Evolutionary conservation across 2,113 vertebrate species (phyloP).

Genomic region (Ceuthmochares aereus): DNA sequence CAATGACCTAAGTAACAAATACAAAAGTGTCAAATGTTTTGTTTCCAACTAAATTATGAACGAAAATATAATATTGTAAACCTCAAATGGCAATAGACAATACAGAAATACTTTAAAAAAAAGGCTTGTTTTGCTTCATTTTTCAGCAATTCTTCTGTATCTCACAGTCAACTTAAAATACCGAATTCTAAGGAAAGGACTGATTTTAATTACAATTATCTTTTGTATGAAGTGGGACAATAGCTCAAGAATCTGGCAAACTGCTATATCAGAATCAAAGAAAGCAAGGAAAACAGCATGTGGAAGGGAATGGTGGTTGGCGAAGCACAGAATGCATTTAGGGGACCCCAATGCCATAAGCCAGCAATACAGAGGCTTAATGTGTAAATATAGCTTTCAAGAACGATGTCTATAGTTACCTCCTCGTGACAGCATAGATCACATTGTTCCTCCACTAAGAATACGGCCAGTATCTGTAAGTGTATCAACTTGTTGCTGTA

Average conservation of each 20-base stretch:
- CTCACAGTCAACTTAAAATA: neutral
- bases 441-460: neutral
- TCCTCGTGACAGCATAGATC: fast-evolving
- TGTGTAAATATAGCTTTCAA: neutral
- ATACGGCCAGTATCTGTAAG: neutral
- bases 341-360: neutral
- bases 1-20: neutral
- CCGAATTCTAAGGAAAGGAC: neutral
- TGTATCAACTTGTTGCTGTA: neutral
- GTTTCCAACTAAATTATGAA: neutral
- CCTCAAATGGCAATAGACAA: neutral
- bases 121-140: neutral
- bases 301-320: neutral
- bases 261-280: neutral
- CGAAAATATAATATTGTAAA: neutral
- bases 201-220: neutral
- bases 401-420: neutral
- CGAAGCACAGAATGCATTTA: neutral
- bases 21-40: neutral
- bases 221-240: neutral
- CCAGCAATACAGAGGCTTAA: neutral
- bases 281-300: neutral
- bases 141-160: neutral
- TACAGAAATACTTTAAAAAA: neutral
- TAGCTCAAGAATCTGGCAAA: neutral